Conservation (phyloP, 1,140 invertebrate genomes). For the Lepidostoma basale region DNA sequence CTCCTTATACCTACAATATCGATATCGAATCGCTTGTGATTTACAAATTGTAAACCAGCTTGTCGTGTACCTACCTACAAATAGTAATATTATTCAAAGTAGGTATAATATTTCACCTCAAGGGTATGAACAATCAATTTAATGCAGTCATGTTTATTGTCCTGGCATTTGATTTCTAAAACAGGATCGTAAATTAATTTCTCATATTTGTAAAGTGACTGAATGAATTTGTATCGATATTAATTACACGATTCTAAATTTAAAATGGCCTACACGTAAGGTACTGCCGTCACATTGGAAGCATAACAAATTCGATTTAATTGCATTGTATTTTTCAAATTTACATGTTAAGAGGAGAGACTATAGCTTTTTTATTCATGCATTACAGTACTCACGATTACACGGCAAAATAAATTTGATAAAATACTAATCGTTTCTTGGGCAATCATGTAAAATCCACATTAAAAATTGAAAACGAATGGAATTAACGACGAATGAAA, state of each 20-base stretch:
- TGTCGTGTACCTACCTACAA: too few relatives aligned
- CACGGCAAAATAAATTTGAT: too few relatives aligned
- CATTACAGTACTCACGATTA: too few relatives aligned
- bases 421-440: too few relatives aligned
- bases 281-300: not conserved
- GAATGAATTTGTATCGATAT: conserved; percentile 1
- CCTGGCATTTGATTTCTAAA: conserved; percentile 20
- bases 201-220: not conserved
- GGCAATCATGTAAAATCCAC: too few relatives aligned
- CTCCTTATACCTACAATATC: too few relatives aligned
- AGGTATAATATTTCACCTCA: conserved; percentile 13
- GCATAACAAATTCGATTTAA: conserved; percentile 9
- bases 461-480: too few relatives aligned
- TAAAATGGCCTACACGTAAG: not conserved
- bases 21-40: too few relatives aligned
- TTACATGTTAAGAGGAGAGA: not conserved
- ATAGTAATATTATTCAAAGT: conserved; percentile 1
- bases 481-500: too few relatives aligned
- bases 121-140: conserved; percentile 16
- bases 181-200: conserved; percentile 23
- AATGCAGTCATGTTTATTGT: conserved; percentile 20
- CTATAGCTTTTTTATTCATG: conserved; percentile 1
- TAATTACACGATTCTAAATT: conserved; percentile 3
- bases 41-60: too few relatives aligned
- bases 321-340: not conserved